A percentile compares a stretch with the other conserved stretches of the same genome.
These are phyloP conservation scores for Apistogramma diplotaenia DNA, from an alignment of 2,113 vertebrate genomes.

Conservation along the genomic window DNA sequence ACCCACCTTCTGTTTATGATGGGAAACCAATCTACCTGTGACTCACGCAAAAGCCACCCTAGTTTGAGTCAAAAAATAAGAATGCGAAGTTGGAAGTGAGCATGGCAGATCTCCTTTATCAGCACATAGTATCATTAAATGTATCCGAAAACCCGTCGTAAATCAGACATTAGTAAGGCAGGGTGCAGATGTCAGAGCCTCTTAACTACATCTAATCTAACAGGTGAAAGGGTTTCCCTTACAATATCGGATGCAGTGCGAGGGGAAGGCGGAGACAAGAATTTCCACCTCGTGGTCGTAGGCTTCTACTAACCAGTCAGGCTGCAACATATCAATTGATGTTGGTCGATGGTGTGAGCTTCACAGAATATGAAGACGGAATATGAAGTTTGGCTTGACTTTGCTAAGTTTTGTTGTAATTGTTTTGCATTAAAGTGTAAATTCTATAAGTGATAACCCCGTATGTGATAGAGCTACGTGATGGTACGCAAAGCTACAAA, in stretches of 20 bases:
- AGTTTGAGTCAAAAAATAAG: background rate
- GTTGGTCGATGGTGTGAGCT: background rate
- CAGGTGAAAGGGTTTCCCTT: background rate
- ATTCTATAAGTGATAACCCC: background rate
- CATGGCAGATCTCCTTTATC: background rate
- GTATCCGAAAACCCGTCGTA: background rate
- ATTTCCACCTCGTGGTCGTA: background rate
- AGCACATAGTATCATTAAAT: background rate
- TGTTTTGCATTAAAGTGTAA: background rate
- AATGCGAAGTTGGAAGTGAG: background rate
- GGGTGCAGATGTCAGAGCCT: background rate
- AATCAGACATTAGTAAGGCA: background rate
- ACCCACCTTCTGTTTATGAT: accelerated
- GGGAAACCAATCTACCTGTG: background rate
- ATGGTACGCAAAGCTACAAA: background rate
- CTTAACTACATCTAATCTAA: background rate
- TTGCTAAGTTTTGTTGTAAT: background rate
- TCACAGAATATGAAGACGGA: background rate
- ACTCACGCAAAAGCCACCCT: background rate
- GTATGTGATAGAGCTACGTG: background rate
- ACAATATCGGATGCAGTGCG: background rate
- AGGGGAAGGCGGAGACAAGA: background rate
- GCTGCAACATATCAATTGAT: background rate
- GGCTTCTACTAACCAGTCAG: background rate
- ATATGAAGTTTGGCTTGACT: background rate